Percentiles rank a stretch among this genome's conserved stretches.
phyloP scores from a whole-genome alignment of 2,113 vertebrate genomes.

The Gobius niger region DNA sequence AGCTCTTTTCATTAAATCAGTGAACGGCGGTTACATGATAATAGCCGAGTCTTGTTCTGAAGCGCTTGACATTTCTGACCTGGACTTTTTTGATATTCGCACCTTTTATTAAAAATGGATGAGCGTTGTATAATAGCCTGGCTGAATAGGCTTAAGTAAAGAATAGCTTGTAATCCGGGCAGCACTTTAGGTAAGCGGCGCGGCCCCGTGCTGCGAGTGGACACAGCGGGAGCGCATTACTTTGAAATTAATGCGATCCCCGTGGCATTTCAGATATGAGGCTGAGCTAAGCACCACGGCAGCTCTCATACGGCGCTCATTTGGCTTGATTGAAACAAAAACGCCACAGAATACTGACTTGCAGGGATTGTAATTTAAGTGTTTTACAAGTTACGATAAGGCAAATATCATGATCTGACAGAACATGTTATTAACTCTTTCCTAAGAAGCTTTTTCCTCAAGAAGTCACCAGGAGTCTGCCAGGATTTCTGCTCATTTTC shows the following conservation, averaged over 20 bases:
- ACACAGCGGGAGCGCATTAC: slow-evolving; percentile 6
- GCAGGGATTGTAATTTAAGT: background rate
- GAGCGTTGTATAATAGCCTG: background rate
- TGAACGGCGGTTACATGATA: background rate
- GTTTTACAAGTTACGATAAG: too few species aligned
- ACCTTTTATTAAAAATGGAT: slow-evolving; percentile 5
- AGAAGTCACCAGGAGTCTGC: too few species aligned
- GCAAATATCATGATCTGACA: too few species aligned
- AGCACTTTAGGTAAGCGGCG: slow-evolving; percentile 2
- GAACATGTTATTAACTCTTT: too few species aligned
- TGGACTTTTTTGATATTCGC: background rate
- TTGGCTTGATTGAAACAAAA: background rate
- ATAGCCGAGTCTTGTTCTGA: background rate
- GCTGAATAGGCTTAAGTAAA: background rate
- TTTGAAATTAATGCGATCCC: background rate
- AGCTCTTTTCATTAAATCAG: too few species aligned
- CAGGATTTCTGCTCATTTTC: too few species aligned
- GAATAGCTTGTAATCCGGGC: background rate
- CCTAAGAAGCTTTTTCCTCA: too few species aligned
- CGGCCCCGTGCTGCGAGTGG: background rate
- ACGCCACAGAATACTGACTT: background rate
- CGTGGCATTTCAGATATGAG: slow-evolving; percentile 1
- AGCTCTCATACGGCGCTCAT: background rate
- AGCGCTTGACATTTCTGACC: background rate
- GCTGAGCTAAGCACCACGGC: slow-evolving; percentile 4